Conservation (phyloP, 2,113 vertebrate genomes). For the Pedionomus torquatus region DNA sequence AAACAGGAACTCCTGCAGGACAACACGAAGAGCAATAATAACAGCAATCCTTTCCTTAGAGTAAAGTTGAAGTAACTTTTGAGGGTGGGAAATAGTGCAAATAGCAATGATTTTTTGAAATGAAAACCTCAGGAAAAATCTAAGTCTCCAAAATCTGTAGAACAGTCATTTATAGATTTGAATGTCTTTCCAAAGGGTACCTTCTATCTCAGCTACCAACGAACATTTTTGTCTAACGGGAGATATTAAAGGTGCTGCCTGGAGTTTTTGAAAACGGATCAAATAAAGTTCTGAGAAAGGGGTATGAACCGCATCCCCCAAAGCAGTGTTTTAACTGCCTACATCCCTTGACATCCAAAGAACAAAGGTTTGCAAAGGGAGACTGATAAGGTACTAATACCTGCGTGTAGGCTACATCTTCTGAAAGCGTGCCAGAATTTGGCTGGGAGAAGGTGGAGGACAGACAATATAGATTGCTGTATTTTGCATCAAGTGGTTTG, state of each 20-base stretch:
- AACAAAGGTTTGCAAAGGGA: slow-evolving; percentile 61
- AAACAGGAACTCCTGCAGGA: not conserved
- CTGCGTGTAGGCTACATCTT: slow-evolving; percentile 62
- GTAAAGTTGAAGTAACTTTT: not conserved
- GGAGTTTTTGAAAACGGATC: slow-evolving; percentile 55
- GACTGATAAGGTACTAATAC: slow-evolving; percentile 46
- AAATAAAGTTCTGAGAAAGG: slow-evolving; percentile 56
- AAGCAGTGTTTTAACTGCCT: slow-evolving; percentile 62
- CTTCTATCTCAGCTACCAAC: slow-evolving; percentile 17
- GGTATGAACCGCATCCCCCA: slow-evolving; percentile 50
- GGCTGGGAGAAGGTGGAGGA: not conserved
- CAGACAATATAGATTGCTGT: slow-evolving; percentile 45
- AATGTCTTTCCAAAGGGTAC: not conserved
- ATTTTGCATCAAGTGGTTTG: slow-evolving; percentile 63
- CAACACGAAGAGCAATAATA: not conserved
- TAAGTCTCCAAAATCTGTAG: slow-evolving; percentile 1
- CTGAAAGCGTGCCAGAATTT: slow-evolving; percentile 37
- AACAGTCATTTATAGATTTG: not conserved
- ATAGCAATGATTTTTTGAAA: not conserved
- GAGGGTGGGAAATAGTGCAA: not conserved
- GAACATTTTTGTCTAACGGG: slow-evolving; percentile 43
- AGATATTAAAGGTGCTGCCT: slow-evolving; percentile 57
- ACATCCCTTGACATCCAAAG: slow-evolving; percentile 59
- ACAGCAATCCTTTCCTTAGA: not conserved
- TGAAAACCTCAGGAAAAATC: not conserved